phyloP scores from a whole-genome alignment of 2,797 vertebrate species.

The Sebastes baramenuke region DNA sequence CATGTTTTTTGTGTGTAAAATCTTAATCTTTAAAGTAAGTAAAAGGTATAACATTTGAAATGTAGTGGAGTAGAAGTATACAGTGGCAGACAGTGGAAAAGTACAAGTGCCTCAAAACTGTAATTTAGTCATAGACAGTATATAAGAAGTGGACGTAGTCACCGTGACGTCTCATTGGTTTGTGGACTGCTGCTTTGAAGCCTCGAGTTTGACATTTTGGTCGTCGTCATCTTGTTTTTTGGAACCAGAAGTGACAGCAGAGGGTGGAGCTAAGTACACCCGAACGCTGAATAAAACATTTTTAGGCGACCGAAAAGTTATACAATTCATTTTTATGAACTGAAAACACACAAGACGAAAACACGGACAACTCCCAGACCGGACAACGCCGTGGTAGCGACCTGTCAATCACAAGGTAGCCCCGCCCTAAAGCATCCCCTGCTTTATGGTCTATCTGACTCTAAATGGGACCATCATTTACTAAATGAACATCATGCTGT shows the following conservation, averaged over 20 bases:
- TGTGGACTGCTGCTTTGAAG: neutral
- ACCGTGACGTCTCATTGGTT: neutral
- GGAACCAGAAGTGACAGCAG: neutral
- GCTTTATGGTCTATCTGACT: no score
- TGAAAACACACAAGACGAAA: neutral
- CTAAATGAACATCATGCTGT: no score
- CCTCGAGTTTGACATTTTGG: neutral
- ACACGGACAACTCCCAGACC: no score
- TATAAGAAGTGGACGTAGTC: neutral
- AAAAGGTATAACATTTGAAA: neutral
- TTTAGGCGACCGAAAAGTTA: neutral
- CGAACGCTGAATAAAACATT: neutral
- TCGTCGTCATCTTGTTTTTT: neutral
- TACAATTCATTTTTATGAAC: neutral
- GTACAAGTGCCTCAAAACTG: neutral
- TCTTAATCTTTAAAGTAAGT: neutral
- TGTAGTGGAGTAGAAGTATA: neutral
- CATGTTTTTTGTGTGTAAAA: neutral
- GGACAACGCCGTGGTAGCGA: no score
- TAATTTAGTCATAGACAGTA: neutral
- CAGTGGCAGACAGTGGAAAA: neutral
- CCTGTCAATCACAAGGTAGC: no score
- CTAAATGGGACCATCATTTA: no score
- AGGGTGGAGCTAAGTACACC: neutral
- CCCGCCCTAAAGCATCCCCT: neutral